Evolutionary conservation across 2,113 vertebrate species (phyloP).

Genomic region (Barbus barbus): DNA sequence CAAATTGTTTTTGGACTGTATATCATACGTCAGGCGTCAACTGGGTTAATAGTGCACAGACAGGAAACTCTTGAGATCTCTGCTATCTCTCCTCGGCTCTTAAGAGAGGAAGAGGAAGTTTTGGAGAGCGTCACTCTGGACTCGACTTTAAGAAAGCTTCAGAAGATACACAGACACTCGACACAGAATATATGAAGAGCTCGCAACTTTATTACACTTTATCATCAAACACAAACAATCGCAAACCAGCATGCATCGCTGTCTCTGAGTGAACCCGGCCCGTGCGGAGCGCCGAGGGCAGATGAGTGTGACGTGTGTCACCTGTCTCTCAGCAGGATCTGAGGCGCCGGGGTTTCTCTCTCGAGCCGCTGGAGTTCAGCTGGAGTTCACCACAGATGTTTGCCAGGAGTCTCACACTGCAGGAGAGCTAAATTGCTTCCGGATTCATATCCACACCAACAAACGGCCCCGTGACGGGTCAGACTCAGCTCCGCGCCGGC

Average conservation of each 20-base stretch:
- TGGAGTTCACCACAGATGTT: slow-evolving; percentile 89
- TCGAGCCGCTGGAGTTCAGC: slow-evolving; percentile 82
- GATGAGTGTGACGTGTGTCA: too few relatives aligned
- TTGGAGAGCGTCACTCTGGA: slow-evolving; percentile 32
- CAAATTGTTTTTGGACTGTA: neutral
- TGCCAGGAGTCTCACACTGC: slow-evolving; percentile 79
- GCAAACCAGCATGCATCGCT: neutral
- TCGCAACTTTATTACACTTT: neutral
- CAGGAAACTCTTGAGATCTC: slow-evolving; percentile 46
- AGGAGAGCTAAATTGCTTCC: slow-evolving; percentile 91
- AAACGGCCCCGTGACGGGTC: slow-evolving; percentile 36
- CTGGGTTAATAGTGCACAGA: slow-evolving; percentile 39
- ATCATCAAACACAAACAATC: neutral
- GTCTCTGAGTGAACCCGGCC: too few relatives aligned
- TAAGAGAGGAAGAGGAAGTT: slow-evolving; percentile 32
- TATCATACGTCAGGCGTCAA: slow-evolving; percentile 36
- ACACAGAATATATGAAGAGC: neutral
- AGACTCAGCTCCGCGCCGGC: slow-evolving; percentile 54
- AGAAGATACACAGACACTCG: neutral
- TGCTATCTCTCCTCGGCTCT: slow-evolving; percentile 24
- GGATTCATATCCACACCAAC: slow-evolving; percentile 74
- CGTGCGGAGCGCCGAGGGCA: too few relatives aligned
- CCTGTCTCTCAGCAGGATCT: neutral
- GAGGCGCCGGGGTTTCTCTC: too few relatives aligned
- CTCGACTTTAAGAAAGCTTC: neutral